Base-by-base conservation (phyloP, 2,888 invertebrate species). In the Pecten maximus region DNA sequence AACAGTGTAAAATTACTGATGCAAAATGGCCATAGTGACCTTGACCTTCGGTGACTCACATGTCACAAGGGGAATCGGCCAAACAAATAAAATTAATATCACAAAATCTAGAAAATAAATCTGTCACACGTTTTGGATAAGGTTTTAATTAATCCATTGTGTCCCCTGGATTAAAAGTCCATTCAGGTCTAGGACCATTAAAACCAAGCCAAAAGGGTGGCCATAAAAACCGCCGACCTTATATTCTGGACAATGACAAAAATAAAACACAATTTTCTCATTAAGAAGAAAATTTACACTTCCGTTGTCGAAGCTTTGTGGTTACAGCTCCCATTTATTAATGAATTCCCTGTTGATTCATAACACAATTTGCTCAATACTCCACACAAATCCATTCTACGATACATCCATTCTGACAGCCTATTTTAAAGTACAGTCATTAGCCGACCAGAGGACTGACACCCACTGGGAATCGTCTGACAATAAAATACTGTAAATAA, bases 121-220 rank as follows among this genome's bases (percentile, higher is more conserved):
- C 74, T 74, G 74, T 74, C 74, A 74, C 35, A 74, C 35, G 74
- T 74, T 74, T 74, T 10, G 23, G 74, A 74, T 74, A 74, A 74
- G 74, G 35, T 74, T 74, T 74, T 74, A 74, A 35, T 74, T 28
- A 74, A 74, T 74, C 74, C 74, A 74, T 74, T 35, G 74, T 74
- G 74, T 35, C 35, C 10, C 10, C 35, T 35, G 1, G 35, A 8
- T 50, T 60, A 60, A 28, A 60, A 28, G 60, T 60, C 60, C 60
- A 28, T 23, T 10, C 74, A 74, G 74, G 35, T 74, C 60, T 23
- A 74, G 28, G 4, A 15, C 15, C 35, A 0, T 23, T 28, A 35
- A 12, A 74, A 28, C 0, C 74, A 28, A 15, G 74, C 74, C 74
- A 74, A 35, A 74, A 28, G 28, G 74, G 12, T 8, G 8, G 74